phyloP scores from a whole-genome alignment of 2,888 invertebrate species.

The Spisula solida region DNA sequence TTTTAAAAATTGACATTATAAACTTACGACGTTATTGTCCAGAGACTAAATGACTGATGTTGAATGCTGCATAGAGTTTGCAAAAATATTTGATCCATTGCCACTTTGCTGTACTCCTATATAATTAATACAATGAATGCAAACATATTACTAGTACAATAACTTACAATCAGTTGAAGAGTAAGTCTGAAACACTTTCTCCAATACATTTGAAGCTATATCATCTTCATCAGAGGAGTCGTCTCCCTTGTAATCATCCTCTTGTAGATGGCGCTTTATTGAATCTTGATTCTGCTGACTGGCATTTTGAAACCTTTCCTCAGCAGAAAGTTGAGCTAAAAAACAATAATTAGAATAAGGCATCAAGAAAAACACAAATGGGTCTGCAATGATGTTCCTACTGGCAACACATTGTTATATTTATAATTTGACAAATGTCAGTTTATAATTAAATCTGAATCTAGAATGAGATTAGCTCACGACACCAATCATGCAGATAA shows the following conservation, averaged over 20 bases:
- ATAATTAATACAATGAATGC: no score
- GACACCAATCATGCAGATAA: no score
- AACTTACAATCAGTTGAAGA: slow-evolving; percentile 63
- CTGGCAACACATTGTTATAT: no score
- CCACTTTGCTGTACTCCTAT: no score
- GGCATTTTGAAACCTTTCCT: slow-evolving; percentile 82
- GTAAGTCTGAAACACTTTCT: slow-evolving; percentile 81
- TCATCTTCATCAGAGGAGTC: slow-evolving; percentile 83
- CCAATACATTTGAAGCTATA: slow-evolving; percentile 80
- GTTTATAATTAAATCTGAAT: no score
- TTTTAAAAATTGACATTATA: no score
- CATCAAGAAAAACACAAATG: background rate
- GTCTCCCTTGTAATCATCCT: slow-evolving; percentile 65
- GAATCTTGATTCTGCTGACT: slow-evolving; percentile 81
- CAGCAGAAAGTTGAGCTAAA: slow-evolving; percentile 60
- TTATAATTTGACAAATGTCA: no score
- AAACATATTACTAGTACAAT: no score
- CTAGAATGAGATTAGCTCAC: no score
- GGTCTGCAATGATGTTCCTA: background rate
- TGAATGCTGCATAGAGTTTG: background rate
- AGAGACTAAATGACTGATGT: background rate
- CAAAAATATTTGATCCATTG: no score
- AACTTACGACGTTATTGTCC: background rate
- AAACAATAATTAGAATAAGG: background rate
- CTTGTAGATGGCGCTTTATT: slow-evolving; percentile 79